A percentile compares a stretch with the other conserved stretches of the same genome.
Evolutionary conservation across 2,797 vertebrate genomes (phyloP).

Genomic region (Anguilla obscura): DNA sequence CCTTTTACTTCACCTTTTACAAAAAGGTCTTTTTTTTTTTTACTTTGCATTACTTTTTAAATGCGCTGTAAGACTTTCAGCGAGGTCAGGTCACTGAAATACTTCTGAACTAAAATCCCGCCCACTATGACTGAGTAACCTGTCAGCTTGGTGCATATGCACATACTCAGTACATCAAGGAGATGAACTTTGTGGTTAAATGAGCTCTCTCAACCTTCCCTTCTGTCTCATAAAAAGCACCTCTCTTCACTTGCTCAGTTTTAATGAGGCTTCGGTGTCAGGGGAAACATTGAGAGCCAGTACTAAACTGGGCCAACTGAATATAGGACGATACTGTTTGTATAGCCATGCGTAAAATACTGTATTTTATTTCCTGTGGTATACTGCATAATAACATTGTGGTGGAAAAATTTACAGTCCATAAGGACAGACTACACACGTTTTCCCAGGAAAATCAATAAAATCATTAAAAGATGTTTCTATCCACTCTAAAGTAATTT

Average conservation of each 20-base stretch:
- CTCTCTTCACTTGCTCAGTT: not conserved
- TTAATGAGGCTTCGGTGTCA: constrained; percentile 26
- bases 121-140: not conserved
- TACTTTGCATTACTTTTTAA: not conserved
- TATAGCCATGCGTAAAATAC: constrained; percentile 7
- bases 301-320: constrained; percentile 23
- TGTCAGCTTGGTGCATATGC: not conserved
- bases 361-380: constrained; percentile 21
- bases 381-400: constrained; percentile 5
- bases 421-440: not conserved
- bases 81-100: not conserved
- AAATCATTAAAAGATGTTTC: not conserved
- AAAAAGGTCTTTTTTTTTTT: not conserved
- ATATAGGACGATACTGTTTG: not conserved
- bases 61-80: not conserved
- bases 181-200: constrained; percentile 11
- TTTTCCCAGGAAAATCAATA: not conserved
- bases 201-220: constrained; percentile 16
- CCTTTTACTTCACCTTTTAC: not conserved
- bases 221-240: not conserved
- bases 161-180: not conserved
- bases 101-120: not conserved
- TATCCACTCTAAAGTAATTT: not conserved
- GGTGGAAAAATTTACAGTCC: not conserved
- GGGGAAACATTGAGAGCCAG: constrained; percentile 12